Conservation (phyloP, 2,797 vertebrate genomes). For the Lophura swinhoii region DNA sequence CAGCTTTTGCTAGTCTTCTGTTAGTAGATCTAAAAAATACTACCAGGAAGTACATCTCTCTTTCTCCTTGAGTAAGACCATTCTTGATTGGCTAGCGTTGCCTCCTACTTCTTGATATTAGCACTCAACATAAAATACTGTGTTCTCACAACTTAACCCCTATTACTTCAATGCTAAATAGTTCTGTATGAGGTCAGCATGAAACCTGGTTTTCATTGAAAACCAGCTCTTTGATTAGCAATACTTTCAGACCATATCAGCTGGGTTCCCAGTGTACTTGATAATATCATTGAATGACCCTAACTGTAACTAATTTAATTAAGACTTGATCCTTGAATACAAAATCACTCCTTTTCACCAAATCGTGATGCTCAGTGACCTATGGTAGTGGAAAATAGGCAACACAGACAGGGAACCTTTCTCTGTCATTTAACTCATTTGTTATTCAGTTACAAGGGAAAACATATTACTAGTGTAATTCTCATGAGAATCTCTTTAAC, state of each 20-base stretch:
- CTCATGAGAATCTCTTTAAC: slow-evolving; percentile 12
- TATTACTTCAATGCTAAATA: not conserved
- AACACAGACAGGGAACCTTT: slow-evolving; percentile 21
- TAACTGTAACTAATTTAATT: slow-evolving; percentile 74
- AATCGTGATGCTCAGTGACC: slow-evolving; percentile 61
- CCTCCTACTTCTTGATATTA: not conserved
- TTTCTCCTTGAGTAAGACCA: not conserved
- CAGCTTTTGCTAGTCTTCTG: not conserved
- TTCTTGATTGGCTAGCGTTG: not conserved
- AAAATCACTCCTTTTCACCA: slow-evolving; percentile 60
- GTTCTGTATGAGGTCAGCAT: not conserved
- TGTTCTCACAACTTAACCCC: not conserved
- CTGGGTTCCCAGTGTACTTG: slow-evolving; percentile 63
- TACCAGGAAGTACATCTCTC: not conserved
- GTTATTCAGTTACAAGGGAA: slow-evolving; percentile 17
- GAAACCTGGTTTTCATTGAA: slow-evolving; percentile 61
- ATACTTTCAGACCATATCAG: slow-evolving; percentile 67
- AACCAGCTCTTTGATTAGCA: slow-evolving; percentile 71
- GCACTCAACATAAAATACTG: not conserved
- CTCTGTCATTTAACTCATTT: slow-evolving; percentile 43
- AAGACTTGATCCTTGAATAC: slow-evolving; percentile 50
- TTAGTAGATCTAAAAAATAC: not conserved
- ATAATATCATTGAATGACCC: slow-evolving; percentile 68
- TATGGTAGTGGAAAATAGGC: slow-evolving; percentile 14
- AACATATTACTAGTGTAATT: slow-evolving; percentile 37